Conservation (phyloP, 2,888 invertebrate genomes). For the Ormyrus rosae region DNA sequence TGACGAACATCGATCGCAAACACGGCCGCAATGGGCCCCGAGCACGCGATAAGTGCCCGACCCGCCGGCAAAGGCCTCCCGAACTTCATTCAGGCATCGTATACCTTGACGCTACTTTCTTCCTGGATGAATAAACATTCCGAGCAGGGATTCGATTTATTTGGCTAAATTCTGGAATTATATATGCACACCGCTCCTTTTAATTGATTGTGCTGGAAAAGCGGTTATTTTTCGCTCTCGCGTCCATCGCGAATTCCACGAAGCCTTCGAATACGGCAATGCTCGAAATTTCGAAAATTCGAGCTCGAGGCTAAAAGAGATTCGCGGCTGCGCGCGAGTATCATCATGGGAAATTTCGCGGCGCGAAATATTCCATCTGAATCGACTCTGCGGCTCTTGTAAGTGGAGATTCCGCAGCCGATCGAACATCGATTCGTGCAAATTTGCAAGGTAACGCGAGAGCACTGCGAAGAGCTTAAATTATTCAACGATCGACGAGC, state of each 20-base stretch:
- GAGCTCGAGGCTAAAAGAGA: not conserved
- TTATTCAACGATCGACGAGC: conserved; percentile 59
- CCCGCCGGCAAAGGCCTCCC: too few relatives aligned
- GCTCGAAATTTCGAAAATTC: too few relatives aligned
- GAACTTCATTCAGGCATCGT: too few relatives aligned
- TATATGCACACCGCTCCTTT: too few relatives aligned
- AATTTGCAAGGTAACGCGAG: conserved; percentile 48
- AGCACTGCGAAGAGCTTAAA: conserved; percentile 57
- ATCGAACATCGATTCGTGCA: conserved; percentile 14
- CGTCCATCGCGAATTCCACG: not conserved
- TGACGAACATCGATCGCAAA: conserved; percentile 32
- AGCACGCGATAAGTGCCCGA: conserved; percentile 41
- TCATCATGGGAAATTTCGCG: conserved; percentile 32
- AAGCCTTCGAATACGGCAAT: too few relatives aligned
- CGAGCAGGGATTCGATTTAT: not conserved
- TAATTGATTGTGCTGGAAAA: too few relatives aligned
- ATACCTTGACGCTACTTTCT: conserved; percentile 17
- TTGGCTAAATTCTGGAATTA: too few relatives aligned
- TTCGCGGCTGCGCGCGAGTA: not conserved
- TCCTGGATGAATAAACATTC: conserved; percentile 9
- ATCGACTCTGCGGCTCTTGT: not conserved
- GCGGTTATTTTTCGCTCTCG: not conserved
- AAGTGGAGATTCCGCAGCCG: not conserved
- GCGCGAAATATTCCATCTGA: conserved; percentile 8
- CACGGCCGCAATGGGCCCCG: conserved; percentile 34